phyloP scores from a whole-genome alignment of 2,888 invertebrate genomes.

The Stenodema calcarata region DNA sequence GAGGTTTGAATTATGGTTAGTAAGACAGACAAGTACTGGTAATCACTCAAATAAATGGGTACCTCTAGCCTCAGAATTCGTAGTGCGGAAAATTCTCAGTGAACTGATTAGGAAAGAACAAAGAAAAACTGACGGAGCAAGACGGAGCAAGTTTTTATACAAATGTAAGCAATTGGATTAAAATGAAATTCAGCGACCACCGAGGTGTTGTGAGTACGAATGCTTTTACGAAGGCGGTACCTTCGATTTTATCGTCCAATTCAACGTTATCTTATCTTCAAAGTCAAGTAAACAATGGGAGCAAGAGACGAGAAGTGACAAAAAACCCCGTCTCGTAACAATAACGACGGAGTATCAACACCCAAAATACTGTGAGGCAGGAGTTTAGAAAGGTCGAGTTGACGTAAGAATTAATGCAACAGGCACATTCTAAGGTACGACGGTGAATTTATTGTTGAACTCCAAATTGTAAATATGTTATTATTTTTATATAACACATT shows the following conservation, averaged over 20 bases:
- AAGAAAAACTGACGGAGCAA: too few species aligned
- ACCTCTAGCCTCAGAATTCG: too few species aligned
- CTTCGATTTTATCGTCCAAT: background rate
- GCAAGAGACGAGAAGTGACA: background rate
- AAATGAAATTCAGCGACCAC: background rate
- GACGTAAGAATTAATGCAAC: background rate
- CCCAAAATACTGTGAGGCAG: background rate
- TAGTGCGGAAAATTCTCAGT: too few species aligned
- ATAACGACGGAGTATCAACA: background rate
- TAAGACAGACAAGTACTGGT: too few species aligned
- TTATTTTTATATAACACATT: too few species aligned
- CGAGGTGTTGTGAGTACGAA: background rate
- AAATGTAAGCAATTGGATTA: background rate
- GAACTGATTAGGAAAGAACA: background rate
- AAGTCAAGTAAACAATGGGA: background rate
- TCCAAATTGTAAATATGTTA: too few species aligned
- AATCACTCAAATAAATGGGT: too few species aligned
- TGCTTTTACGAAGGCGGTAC: background rate
- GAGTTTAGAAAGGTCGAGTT: background rate
- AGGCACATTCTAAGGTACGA: background rate
- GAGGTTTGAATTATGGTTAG: too few species aligned
- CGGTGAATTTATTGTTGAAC: too few species aligned
- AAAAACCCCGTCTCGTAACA: background rate
- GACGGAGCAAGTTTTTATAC: background rate
- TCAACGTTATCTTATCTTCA: background rate